Evolutionary conservation across 1,140 invertebrate genomes (phyloP).

Genomic region (Drosophila sechellia): DNA sequence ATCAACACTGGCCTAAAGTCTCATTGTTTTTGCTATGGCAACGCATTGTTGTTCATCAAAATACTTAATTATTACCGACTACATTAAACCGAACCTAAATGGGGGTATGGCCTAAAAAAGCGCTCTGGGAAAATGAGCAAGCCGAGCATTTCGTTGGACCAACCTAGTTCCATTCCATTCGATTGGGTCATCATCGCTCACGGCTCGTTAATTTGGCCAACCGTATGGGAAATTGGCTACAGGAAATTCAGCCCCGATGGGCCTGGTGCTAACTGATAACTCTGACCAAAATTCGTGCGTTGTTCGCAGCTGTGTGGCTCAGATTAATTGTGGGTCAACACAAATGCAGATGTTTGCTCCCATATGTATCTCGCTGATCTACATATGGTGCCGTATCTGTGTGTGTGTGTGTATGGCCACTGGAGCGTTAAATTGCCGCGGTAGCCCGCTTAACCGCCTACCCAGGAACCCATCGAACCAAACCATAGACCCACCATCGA

Average conservation of each 20-base stretch:
- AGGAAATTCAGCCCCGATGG: slow-evolving; percentile 41
- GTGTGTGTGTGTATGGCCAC: slow-evolving; percentile 21
- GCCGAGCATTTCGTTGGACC: slow-evolving; percentile 24
- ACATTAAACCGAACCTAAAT: background rate
- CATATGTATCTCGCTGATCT: slow-evolving; percentile 26
- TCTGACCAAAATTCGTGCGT: slow-evolving; percentile 34
- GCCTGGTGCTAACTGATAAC: slow-evolving; percentile 27
- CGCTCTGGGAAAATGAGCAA: slow-evolving; percentile 29
- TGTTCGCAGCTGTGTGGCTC: slow-evolving; percentile 43
- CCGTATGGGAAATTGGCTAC: slow-evolving; percentile 51
- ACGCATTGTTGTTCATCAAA: background rate
- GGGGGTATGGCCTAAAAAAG: background rate
- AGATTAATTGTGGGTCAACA: slow-evolving; percentile 67
- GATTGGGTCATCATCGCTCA: slow-evolving; percentile 71
- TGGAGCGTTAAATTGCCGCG: slow-evolving; percentile 72
- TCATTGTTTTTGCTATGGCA: too few species aligned
- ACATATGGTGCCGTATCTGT: slow-evolving; percentile 8
- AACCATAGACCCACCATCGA: slow-evolving; percentile 28
- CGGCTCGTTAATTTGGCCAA: slow-evolving; percentile 71
- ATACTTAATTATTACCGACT: background rate
- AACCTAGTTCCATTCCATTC: slow-evolving; percentile 60
- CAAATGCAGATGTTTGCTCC: slow-evolving; percentile 17
- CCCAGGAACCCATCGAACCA: slow-evolving; percentile 20
- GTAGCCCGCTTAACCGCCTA: slow-evolving; percentile 40
- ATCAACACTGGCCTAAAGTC: background rate